These are phyloP conservation scores for Reticulitermes speratus DNA, from an alignment of 1,140 invertebrate species.

Conservation along the genomic window DNA sequence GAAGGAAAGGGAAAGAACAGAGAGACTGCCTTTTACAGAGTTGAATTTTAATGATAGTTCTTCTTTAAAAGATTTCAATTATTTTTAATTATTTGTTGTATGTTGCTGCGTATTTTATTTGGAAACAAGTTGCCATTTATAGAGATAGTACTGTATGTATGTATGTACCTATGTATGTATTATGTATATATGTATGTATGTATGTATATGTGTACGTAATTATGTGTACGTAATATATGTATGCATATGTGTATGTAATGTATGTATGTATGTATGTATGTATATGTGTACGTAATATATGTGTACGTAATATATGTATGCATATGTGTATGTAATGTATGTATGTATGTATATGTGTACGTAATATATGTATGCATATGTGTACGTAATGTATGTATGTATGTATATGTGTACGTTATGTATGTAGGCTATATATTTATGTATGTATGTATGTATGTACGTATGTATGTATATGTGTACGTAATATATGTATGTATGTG, in stretches of 20 bases:
- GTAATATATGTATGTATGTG: not conserved
- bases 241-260: no score
- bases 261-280: slow-evolving; percentile 8
- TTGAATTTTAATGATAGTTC: no score
- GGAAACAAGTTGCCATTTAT: no score
- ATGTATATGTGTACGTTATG: not conserved
- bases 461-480: not conserved
- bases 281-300: not conserved
- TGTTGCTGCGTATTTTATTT: no score
- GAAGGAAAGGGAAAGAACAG: no score
- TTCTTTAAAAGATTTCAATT: no score
- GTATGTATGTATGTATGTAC: not conserved
- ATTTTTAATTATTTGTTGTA: no score
- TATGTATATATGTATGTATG: not conserved
- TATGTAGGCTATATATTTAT: not conserved
- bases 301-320: not conserved
- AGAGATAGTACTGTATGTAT: not conserved
- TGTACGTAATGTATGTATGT: not conserved
- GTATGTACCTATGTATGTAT: not conserved
- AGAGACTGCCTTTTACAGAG: no score
- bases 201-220: not conserved
- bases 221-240: no score
- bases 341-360: no score
- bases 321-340: not conserved
- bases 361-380: no score